Percentiles rank a stretch among this genome's conserved stretches.
Evolutionary conservation across 2,888 invertebrate species (phyloP).

Genomic region (Sipha maydis): DNA sequence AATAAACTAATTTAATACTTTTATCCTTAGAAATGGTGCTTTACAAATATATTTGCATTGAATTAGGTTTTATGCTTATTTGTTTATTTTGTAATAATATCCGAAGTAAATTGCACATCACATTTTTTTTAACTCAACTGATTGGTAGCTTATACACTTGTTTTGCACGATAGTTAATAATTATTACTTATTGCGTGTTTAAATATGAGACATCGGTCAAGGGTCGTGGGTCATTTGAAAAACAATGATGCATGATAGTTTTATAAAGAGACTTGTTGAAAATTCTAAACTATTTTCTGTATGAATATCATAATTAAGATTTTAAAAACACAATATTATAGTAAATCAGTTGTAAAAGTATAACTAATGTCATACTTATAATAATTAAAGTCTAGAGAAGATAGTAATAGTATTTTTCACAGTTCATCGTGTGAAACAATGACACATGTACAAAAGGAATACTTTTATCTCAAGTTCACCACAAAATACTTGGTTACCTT

Average conservation of each 20-base stretch:
- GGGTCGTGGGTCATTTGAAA: conserved; percentile 11
- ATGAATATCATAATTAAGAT: neutral
- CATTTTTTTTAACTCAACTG: neutral
- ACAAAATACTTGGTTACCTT: too few species aligned
- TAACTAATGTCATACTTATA: too few species aligned
- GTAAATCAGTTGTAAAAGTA: too few species aligned
- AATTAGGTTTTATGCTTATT: conserved; percentile 10
- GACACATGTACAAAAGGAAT: too few species aligned
- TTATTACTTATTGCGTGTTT: conserved; percentile 13
- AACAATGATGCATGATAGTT: conserved; percentile 16
- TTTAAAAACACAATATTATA: neutral
- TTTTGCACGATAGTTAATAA: conserved; percentile 22
- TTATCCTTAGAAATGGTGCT: neutral
- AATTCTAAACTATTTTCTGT: neutral
- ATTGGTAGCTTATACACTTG: neutral
- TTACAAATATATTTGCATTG: neutral
- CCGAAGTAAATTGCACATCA: neutral
- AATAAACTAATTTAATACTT: neutral
- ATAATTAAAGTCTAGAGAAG: too few species aligned
- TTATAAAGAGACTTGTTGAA: neutral
- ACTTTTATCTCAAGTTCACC: too few species aligned
- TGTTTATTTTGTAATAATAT: conserved; percentile 27
- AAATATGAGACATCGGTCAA: conserved; percentile 8
- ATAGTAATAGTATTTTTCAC: too few species aligned
- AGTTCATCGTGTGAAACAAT: too few species aligned